Percentiles rank a stretch among this genome's conserved stretches.
These are phyloP conservation scores for Patagioenas fasciata DNA, from an alignment of 2,113 vertebrate species.

Conservation along the genomic window DNA sequence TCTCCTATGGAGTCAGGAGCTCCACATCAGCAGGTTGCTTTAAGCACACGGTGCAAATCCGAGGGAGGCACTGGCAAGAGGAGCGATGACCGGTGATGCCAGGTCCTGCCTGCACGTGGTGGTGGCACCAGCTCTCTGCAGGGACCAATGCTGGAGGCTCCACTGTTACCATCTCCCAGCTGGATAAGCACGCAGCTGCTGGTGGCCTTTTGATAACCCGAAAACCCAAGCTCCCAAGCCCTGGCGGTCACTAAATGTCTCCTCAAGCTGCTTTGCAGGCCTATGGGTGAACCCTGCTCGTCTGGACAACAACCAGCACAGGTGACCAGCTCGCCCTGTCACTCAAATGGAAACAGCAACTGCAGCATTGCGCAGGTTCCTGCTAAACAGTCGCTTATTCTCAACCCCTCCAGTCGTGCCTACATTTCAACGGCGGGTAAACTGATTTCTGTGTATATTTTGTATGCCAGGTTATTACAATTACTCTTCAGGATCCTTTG, in stretches of 20 bases:
- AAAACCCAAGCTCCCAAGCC: not conserved
- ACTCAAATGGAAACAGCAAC: not conserved
- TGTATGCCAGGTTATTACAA: slow-evolving; percentile 49
- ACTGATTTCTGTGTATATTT: slow-evolving; percentile 55
- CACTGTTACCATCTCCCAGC: not conserved
- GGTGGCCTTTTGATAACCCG: not conserved
- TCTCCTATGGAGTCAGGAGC: rapidly evolving
- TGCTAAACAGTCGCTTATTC: not conserved
- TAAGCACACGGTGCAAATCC: not conserved
- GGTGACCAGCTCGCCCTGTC: not conserved
- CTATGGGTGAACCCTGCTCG: not conserved
- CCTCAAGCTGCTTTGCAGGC: not conserved
- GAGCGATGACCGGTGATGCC: rapidly evolving
- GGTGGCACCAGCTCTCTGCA: not conserved
- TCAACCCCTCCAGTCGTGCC: not conserved
- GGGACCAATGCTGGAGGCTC: not conserved
- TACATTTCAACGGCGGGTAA: not conserved
- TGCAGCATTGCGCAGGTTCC: not conserved
- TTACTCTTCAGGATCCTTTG: slow-evolving; percentile 54
- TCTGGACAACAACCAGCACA: not conserved
- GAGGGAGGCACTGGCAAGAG: rapidly evolving
- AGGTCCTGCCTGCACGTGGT: too few species aligned
- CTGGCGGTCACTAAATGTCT: not conserved
- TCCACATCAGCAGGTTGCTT: not conserved
- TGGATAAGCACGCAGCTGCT: not conserved